Conservation (phyloP, 2,888 invertebrate species). For the Thecophora atra region DNA sequence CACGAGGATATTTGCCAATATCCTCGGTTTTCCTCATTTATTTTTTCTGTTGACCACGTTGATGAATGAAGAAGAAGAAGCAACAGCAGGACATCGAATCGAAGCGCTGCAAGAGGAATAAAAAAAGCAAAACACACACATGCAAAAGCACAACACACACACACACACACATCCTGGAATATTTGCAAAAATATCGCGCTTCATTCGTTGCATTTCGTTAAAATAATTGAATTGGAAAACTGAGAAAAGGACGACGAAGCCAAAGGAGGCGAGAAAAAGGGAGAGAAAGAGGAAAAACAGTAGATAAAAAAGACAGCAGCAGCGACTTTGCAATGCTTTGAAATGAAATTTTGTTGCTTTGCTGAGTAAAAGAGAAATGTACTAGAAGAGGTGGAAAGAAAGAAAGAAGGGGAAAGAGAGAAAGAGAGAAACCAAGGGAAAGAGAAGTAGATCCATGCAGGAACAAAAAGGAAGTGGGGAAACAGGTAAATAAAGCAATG, state of each 20-base stretch:
- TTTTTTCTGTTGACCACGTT: slow-evolving; percentile 33
- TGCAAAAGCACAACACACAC: not conserved
- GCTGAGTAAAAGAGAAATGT: not conserved
- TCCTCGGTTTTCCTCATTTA: slow-evolving; percentile 8
- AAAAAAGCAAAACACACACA: not conserved
- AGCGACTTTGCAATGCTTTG: not conserved
- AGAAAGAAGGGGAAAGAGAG: not conserved
- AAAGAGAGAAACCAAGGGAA: not conserved
- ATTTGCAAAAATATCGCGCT: slow-evolving; percentile 45
- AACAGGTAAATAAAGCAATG: no score
- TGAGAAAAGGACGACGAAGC: slow-evolving; percentile 33
- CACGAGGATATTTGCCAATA: slow-evolving; percentile 42
- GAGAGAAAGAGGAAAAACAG: not conserved
- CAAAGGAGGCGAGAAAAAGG: no score
- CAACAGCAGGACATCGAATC: not conserved
- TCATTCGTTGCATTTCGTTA: slow-evolving; percentile 45
- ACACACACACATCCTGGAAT: not conserved
- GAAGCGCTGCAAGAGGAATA: not conserved
- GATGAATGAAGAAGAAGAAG: slow-evolving; percentile 20
- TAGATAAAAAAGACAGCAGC: no score
- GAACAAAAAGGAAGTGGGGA: no score
- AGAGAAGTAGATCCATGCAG: no score
- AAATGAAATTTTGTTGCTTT: not conserved
- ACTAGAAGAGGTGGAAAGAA: not conserved
- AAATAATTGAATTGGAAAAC: slow-evolving; percentile 52